Conservation (phyloP, 2,888 invertebrate species). For the Arrhopalites spinosus region DNA sequence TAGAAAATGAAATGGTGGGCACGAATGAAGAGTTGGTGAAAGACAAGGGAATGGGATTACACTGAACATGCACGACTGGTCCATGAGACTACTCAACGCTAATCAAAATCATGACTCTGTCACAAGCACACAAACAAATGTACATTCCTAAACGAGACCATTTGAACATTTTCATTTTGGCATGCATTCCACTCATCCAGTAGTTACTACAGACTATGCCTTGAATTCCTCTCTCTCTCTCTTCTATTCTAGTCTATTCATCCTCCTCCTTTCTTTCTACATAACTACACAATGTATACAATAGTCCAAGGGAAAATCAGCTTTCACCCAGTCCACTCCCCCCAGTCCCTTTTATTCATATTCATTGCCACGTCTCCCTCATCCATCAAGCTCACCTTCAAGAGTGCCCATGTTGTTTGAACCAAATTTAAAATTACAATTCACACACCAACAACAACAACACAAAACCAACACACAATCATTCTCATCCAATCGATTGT, state of each 20-base stretch:
- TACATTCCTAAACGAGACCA: slow-evolving; percentile 27
- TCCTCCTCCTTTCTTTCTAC: neutral
- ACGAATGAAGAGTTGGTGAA: neutral
- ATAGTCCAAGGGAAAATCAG: slow-evolving; percentile 8
- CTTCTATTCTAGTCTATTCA: neutral
- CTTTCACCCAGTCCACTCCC: slow-evolving; percentile 24
- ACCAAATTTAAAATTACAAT: slow-evolving; percentile 28
- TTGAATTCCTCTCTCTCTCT: neutral
- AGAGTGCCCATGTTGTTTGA: slow-evolving; percentile 9
- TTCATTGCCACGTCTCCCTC: slow-evolving; percentile 21
- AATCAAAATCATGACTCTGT: slow-evolving; percentile 49
- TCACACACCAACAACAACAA: neutral
- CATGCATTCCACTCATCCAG: slow-evolving; percentile 17
- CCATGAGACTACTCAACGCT: slow-evolving; percentile 42
- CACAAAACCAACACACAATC: neutral
- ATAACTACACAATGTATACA: neutral
- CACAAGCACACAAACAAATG: slow-evolving; percentile 35
- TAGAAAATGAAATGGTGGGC: neutral
- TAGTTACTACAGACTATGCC: neutral
- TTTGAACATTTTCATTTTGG: slow-evolving; percentile 27
- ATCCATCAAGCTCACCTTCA: slow-evolving; percentile 34
- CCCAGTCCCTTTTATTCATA: slow-evolving; percentile 22
- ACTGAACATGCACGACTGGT: slow-evolving; percentile 42
- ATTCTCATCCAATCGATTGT: neutral
- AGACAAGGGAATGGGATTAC: slow-evolving; percentile 17